These are phyloP conservation scores for Copsychus sechellarum DNA, from an alignment of 2,113 vertebrate genomes.

Conservation along the genomic window DNA sequence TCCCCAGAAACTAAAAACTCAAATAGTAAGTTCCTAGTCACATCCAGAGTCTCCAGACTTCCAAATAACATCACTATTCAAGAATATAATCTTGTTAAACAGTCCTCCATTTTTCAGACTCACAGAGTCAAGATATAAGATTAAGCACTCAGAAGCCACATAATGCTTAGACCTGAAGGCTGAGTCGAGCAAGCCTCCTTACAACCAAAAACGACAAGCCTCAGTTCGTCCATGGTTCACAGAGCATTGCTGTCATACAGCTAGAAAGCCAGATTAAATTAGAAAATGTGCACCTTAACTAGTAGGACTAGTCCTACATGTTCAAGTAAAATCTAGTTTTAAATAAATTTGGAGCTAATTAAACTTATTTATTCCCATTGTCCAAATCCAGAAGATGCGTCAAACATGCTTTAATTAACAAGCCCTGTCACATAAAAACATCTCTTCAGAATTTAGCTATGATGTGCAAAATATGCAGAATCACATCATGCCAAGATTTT, in stretches of 20 bases:
- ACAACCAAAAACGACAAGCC: background rate
- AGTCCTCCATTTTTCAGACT: background rate
- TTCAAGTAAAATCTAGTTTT: background rate
- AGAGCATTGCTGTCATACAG: accelerated
- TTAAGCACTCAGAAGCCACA: background rate
- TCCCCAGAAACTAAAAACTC: background rate
- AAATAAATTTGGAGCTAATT: background rate
- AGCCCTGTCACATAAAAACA: background rate
- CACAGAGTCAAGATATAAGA: background rate
- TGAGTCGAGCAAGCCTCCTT: background rate
- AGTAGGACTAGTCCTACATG: background rate
- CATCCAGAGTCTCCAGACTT: background rate
- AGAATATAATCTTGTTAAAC: background rate
- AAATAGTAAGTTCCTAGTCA: background rate
- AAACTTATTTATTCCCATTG: background rate
- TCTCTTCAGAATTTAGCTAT: background rate
- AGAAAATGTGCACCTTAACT: background rate
- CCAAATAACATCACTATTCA: background rate
- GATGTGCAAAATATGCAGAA: background rate
- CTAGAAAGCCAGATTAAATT: background rate
- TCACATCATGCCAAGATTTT: background rate
- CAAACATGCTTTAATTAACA: background rate
- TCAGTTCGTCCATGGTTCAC: background rate
- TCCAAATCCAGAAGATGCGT: background rate
- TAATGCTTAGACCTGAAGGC: background rate